Base-by-base conservation (phyloP, 2,888 invertebrate genomes). In the Yponomeuta evonymella region DNA sequence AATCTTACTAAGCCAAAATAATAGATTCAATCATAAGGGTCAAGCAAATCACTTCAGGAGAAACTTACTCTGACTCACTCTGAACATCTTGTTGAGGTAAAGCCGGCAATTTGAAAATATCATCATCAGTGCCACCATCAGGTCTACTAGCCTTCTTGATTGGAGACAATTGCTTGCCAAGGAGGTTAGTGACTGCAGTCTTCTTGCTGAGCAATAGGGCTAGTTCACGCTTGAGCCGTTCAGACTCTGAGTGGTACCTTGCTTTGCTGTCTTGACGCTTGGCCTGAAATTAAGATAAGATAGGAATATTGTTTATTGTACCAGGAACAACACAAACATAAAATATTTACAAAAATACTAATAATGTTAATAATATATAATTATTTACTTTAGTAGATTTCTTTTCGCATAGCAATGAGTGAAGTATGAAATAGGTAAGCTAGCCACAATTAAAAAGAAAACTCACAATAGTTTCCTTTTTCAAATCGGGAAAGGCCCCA, bases 401-500 rank as follows among this genome's bases (percentile, higher is more conserved):
- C 2, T 23, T 23, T 15, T 43, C 4, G 51, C 2, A 51, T 58
- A 58, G 5, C 51, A 15, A 15, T 58, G 3, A 15, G 3, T 58
- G 1, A 58, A 15, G 1, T 1, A 58, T 15, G 15, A 58, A 58
- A 58, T 15, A 1, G 15, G 51, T 12, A 58, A 58, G 15, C 15
- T 51, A 12, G 51, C 51, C 51, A 51, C 51, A 51, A 51, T 66
- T 29, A n/a, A 8, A 63, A 23, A 29, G 15, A 63, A 9, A 64
- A 90, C 94, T 94, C 93, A 98, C 98, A 90, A 98, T 96, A 11
- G 98, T 98, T 89, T 97, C 96, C 78, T 94, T 96, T 89, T 99
- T 99, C 63, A 99, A 94, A 71, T 94, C 93, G 23, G 99, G 99
- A 69, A 97, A 97, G 65, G 96, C 96, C 36, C 99, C 99, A 93